Percentiles rank a stretch among this genome's conserved stretches.
These are phyloP conservation scores for Campaea margaritaria DNA, from an alignment of 2,888 invertebrate genomes.

Conservation along the genomic window DNA sequence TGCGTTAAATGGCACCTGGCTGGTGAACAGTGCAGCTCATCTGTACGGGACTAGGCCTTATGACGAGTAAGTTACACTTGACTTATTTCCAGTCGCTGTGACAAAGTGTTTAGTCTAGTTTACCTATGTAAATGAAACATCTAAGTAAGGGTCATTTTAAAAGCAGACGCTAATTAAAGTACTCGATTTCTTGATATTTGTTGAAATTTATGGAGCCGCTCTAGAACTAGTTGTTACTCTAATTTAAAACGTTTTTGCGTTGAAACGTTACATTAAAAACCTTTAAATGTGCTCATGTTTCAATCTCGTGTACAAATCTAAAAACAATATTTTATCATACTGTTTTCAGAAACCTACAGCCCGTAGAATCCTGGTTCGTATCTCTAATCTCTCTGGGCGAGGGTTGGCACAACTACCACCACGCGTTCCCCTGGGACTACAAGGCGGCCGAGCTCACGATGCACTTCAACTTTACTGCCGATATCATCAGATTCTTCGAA, in stretches of 20 bases:
- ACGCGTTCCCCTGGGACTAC: constrained; percentile 97
- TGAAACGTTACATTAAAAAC: neutral
- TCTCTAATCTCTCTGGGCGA: constrained; percentile 90
- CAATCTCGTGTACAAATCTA: too few relatives aligned
- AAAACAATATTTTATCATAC: neutral
- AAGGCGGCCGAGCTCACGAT: constrained; percentile 93
- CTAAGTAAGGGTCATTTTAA: too few relatives aligned
- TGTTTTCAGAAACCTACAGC: constrained; percentile 88
- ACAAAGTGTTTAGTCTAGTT: too few relatives aligned
- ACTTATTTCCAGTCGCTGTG: neutral
- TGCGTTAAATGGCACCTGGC: constrained; percentile 91
- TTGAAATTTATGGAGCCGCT: too few relatives aligned
- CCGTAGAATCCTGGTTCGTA: constrained; percentile 91
- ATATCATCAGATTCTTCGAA: constrained; percentile 86
- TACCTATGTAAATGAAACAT: too few relatives aligned
- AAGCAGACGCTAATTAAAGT: too few relatives aligned
- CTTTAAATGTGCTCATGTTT: too few relatives aligned
- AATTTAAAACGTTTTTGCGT: too few relatives aligned
- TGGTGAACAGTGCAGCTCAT: constrained; percentile 93
- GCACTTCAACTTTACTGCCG: constrained; percentile 86
- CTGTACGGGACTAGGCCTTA: constrained; percentile 91
- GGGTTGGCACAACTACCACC: constrained; percentile 98
- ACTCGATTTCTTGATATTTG: too few relatives aligned
- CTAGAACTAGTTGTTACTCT: too few relatives aligned
- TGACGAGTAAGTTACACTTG: constrained; percentile 84